Evolutionary conservation across 2,888 invertebrate species (phyloP).

Genomic region (Tubiluchus corallicola): DNA sequence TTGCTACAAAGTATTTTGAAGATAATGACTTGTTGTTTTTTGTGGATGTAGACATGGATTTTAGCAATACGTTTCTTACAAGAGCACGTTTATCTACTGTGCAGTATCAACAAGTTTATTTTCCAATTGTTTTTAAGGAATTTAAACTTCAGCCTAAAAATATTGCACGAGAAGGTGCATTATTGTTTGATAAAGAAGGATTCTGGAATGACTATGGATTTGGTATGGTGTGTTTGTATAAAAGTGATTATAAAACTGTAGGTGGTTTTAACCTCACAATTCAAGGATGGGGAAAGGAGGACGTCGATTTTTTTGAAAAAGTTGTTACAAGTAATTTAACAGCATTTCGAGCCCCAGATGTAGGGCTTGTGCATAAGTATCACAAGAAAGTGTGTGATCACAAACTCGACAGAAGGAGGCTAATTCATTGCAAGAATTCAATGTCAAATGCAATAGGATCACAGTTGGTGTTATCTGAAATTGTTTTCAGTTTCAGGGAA

Average conservation of each 20-base stretch:
- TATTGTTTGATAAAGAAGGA: too few species aligned
- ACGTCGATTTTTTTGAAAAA: slow-evolving; percentile 81
- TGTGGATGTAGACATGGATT: slow-evolving; percentile 86
- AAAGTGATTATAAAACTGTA: slow-evolving; percentile 54
- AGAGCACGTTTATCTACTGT: slow-evolving; percentile 36
- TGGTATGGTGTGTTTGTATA: slow-evolving; percentile 78
- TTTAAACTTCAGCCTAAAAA: slow-evolving; percentile 52
- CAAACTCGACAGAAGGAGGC: too few species aligned
- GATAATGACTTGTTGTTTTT: slow-evolving; percentile 62
- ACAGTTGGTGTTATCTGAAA: too few species aligned
- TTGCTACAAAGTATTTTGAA: slow-evolving; percentile 47
- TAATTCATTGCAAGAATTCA: too few species aligned
- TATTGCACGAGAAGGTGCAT: too few species aligned
- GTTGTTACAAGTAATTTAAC: slow-evolving; percentile 52
- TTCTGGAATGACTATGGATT: slow-evolving; percentile 93
- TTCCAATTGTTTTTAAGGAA: slow-evolving; percentile 89
- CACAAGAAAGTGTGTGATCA: slow-evolving; percentile 74
- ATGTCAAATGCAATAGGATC: too few species aligned
- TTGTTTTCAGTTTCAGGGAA: too few species aligned
- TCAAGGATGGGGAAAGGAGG: slow-evolving; percentile 92
- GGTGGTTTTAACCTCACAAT: slow-evolving; percentile 83
- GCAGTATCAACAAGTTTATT: slow-evolving; percentile 44
- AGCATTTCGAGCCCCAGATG: slow-evolving; percentile 68
- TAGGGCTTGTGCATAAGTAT: slow-evolving; percentile 73
- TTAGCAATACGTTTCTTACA: slow-evolving; percentile 49